Base-by-base conservation (phyloP, 2,797 vertebrate species). In the Cheracebus regulus region DNA sequence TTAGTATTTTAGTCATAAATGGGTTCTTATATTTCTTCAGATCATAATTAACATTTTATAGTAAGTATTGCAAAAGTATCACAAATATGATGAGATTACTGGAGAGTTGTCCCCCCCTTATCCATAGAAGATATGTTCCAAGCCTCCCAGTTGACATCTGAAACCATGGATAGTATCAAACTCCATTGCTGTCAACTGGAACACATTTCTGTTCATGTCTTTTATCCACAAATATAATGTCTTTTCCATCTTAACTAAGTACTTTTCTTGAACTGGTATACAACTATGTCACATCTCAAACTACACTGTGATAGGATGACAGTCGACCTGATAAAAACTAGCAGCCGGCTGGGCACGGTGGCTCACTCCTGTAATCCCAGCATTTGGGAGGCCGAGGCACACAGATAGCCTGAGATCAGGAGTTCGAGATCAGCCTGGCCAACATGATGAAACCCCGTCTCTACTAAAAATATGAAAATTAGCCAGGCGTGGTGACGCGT, bases 31-130 rank as follows among this genome's bases (percentile, higher is more conserved):
- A 11, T 44, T 95, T 81, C 96, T 52, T 48, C 76, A 93, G 96
- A 82, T 97, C 93, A 96, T 86, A 98, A 96, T 97, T 75, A 89
- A 94, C 96, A 80, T 97, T 98, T 97, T 98, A 99, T 98, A 98
- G 9, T 70, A n/a, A 70, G 82, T 94, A 96, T 88, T 97, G 94
- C 96, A 98, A 99, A 98, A 98, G 98, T 98, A 44, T 84, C 86
- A 99, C 67, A 92, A 96, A 96, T 96, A 98, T 89, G 97, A 97
- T 98, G n/a, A 20, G n/a, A 70, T 70, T 36, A 36, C n/a, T 20
- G 67, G 33, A 36, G 17, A 70, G 7, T 36, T 70, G 33, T 70
- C 8, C 64, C 19, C n/a, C 1, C 0, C 19, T 36, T 70, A n/a
- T 70, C 67, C n/a, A 22, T n/a, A 11, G 19, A 70, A 70, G 19